phyloP scores from a whole-genome alignment of 2,113 vertebrate genomes.

The Chroicocephalus ridibundus region DNA sequence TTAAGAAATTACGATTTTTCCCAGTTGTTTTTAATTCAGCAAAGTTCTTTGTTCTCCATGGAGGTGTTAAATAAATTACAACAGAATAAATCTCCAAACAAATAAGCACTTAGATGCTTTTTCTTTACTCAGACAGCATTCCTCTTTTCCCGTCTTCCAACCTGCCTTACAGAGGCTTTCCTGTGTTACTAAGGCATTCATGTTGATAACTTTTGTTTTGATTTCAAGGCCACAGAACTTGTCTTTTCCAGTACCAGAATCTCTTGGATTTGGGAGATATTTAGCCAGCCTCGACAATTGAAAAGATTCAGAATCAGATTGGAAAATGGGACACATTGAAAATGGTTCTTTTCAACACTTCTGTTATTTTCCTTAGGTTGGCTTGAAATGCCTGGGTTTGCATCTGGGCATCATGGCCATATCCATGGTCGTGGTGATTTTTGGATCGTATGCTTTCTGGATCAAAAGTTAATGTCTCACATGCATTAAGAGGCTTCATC shows the following conservation, averaged over 20 bases:
- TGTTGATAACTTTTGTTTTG: background rate
- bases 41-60: background rate
- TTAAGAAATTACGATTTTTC: background rate
- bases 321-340: background rate
- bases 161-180: background rate
- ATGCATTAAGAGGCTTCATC: background rate
- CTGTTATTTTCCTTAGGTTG: background rate
- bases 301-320: background rate
- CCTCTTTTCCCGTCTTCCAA: background rate
- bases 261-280: background rate
- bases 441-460: background rate
- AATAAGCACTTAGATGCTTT: background rate
- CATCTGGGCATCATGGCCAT: background rate
- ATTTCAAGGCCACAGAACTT: background rate
- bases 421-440: background rate
- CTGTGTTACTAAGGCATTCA: background rate
- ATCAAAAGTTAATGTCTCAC: background rate
- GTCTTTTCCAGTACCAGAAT: background rate
- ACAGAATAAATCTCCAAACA: background rate
- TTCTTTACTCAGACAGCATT: background rate
- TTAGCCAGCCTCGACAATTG: background rate
- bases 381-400: background rate
- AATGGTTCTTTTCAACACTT: background rate
- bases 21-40: background rate
- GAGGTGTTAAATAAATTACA: background rate